Percentiles rank a stretch among this genome's conserved stretches.
These are phyloP conservation scores for Oligia latruncula DNA, from an alignment of 2,888 invertebrate species.

Conservation along the genomic window DNA sequence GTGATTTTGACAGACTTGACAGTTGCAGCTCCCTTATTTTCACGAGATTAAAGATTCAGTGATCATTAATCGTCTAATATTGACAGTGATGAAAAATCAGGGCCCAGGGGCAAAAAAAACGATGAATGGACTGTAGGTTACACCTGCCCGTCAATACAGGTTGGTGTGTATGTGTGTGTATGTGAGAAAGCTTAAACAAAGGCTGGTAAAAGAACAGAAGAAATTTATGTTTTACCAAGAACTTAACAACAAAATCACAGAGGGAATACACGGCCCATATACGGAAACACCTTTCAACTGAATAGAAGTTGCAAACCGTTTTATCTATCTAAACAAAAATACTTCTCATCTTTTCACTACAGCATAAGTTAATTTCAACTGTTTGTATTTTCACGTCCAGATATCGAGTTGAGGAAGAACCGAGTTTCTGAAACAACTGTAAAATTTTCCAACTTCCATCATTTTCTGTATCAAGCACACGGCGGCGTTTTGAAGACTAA, in stretches of 20 bases:
- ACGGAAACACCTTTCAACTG: neutral
- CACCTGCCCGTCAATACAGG: neutral
- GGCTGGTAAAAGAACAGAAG: neutral
- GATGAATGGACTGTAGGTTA: neutral
- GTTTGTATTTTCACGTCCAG: constrained; percentile 26
- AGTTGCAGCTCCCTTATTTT: too few species aligned
- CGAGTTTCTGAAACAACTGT: constrained; percentile 14
- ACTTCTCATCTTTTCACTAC: neutral
- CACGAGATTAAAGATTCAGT: too few species aligned
- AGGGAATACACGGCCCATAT: neutral
- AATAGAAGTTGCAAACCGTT: constrained; percentile 18
- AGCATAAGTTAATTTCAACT: constrained; percentile 7
- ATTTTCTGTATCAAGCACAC: constrained; percentile 32
- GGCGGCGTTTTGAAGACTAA: constrained; percentile 33
- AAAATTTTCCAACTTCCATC: constrained; percentile 4
- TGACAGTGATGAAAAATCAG: too few species aligned
- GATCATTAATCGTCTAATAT: too few species aligned
- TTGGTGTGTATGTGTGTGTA: neutral
- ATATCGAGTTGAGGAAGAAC: constrained; percentile 14
- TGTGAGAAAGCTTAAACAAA: neutral
- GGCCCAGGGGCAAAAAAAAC: too few species aligned
- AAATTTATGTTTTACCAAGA: neutral
- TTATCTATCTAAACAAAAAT: constrained; percentile 1
- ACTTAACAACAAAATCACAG: constrained; percentile 2
- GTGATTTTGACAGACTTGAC: too few species aligned